Conservation (phyloP, 2,888 invertebrate genomes). For the Dioctria linearis region DNA sequence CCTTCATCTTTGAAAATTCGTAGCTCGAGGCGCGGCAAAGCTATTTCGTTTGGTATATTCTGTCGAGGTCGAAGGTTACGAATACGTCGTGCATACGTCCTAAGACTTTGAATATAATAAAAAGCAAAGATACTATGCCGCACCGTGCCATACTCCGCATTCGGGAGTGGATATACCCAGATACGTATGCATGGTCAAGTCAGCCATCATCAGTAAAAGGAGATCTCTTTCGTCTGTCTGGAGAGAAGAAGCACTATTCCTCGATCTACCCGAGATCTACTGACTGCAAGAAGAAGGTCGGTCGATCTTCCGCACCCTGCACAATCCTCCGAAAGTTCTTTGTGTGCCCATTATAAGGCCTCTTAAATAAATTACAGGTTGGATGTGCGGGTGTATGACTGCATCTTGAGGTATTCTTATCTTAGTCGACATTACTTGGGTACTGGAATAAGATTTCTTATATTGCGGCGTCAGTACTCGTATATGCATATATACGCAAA, state of each 20-base stretch:
- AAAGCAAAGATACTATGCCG: not conserved
- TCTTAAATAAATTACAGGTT: conserved; percentile 58
- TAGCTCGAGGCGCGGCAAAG: conserved; percentile 58
- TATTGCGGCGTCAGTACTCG: not conserved
- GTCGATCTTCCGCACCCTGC: conserved; percentile 39
- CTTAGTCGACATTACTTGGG: conserved; percentile 43
- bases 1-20: conserved; percentile 57
- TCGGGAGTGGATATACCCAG: conserved; percentile 41
- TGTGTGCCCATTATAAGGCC: conserved; percentile 34
- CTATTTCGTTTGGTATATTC: conserved; percentile 58
- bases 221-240: conserved; percentile 22
- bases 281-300: conserved; percentile 15
- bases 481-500: not conserved
- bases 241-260: not conserved
- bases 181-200: conserved; percentile 31
- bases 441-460: conserved; percentile 10
- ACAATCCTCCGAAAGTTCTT: conserved; percentile 38
- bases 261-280: not conserved
- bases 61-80: conserved; percentile 60
- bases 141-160: not conserved
- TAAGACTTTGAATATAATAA: conserved; percentile 30
- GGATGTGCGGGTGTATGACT: conserved; percentile 57
- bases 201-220: conserved; percentile 14
- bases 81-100: conserved; percentile 58
- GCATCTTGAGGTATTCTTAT: conserved; percentile 37